Evolutionary conservation across 2,888 invertebrate species (phyloP).

Genomic region (Nemoura dubitans): DNA sequence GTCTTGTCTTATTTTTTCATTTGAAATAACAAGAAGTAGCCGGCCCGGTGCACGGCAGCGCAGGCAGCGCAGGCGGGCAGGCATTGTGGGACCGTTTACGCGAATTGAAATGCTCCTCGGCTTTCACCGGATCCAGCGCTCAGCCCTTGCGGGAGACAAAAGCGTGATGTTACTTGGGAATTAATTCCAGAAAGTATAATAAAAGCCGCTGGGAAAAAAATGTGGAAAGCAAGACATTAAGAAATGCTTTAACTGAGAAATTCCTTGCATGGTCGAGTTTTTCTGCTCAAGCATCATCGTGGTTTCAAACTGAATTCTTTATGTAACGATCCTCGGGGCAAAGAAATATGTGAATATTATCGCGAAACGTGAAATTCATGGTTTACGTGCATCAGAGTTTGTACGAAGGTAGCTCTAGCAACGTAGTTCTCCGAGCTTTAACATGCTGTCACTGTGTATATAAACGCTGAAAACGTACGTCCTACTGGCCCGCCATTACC

Average conservation of each 20-base stretch:
- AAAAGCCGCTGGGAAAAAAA: not conserved
- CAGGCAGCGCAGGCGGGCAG: no score
- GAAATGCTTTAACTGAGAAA: slow-evolving; percentile 3
- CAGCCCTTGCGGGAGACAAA: not conserved
- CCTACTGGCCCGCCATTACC: no score
- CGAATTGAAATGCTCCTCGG: slow-evolving; percentile 13
- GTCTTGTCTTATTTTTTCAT: slow-evolving; percentile 30
- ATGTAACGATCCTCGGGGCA: not conserved
- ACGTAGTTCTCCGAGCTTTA: no score
- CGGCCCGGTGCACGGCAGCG: not conserved
- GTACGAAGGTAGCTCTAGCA: no score
- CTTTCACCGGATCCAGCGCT: not conserved
- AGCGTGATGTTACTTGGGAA: slow-evolving; percentile 22
- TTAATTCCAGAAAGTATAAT: slow-evolving; percentile 27
- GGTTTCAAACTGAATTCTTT: not conserved
- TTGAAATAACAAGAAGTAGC: slow-evolving; percentile 35
- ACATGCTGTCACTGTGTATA: no score
- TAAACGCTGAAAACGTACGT: no score
- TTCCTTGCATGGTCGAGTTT: not conserved
- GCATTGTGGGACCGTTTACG: slow-evolving; percentile 22
- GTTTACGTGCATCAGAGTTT: not conserved
- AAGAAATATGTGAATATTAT: not conserved
- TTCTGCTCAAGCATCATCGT: not conserved
- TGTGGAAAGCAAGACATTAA: slow-evolving; percentile 12
- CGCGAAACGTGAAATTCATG: not conserved